Evolutionary conservation across 2,113 vertebrate genomes (phyloP), one percentile per base, ranked within the genome.

Genomic region (Nibea albiflora): DNA sequence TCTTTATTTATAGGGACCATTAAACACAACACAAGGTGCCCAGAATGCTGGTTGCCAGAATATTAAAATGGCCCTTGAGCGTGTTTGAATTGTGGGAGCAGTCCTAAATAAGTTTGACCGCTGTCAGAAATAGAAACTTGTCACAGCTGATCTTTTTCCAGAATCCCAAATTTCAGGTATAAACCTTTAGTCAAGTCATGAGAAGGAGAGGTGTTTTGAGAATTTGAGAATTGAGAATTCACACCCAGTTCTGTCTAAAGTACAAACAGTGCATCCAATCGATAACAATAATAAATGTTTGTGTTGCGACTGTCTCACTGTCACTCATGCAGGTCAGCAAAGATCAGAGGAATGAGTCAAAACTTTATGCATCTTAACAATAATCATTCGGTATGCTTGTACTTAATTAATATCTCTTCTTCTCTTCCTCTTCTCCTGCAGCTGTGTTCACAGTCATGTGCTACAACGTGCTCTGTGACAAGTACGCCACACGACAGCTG

Each of bases 391-490:
- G 9, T 52, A 4, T 16, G 28, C 4, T 16, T 28, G 10, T 53
- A 53, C n/a, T 54, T 5, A 2, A 2, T 26, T 26, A 24, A n/a
- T 5, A 11, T 11, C 26, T 20, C 49, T 10, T 31, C 11, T 44
- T 4, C 14, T 58, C 9, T 10, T n/a, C 61, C 84, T 60, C 15
- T 3, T 86, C 17, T 15, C 39, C 28, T 26, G 26, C 93, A 99
- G 98, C 97, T 74, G 96, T 96, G 61, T 99, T 99, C 96, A 99
- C 97, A 4, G 96, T 99, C 82, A 99, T 99, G 98, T 99, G 98
- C 94, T 99, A 97, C 95, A 99, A 99, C 67, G 98, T 99, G 78
- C 93, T 99, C 89, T 99, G 98, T 73, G 98, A 99, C 93, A 99
- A 99, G 91, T 99, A 99, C 0, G 98, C 98, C 92, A 99, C 98